Percentiles rank a stretch among this genome's conserved stretches.
Evolutionary conservation across 53 echinoderm and acorn worm species (phyloP).

Genomic region (Paracentrotus lividus): DNA sequence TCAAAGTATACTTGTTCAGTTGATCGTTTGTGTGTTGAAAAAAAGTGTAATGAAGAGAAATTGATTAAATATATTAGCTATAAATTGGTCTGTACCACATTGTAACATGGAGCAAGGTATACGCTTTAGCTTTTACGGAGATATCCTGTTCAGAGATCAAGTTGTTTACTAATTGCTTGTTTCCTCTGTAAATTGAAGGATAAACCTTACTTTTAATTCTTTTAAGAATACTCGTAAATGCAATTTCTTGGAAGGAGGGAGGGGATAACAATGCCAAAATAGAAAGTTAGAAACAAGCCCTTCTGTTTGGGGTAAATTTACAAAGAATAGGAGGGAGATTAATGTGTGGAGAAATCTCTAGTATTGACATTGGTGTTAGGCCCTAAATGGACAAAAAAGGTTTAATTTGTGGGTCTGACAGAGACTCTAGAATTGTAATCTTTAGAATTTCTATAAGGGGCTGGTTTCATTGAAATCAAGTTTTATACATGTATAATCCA

Average conservation of each 20-base stretch:
- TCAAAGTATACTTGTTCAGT: no score
- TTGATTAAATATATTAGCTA: no score
- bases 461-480: neutral
- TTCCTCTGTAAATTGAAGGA: neutral
- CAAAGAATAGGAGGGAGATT: neutral
- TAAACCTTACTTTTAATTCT: neutral
- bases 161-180: neutral
- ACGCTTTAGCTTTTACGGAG: no score
- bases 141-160: neutral
- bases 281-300: neutral
- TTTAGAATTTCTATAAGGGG: neutral
- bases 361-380: slow-evolving; percentile 24
- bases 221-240: neutral
- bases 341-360: neutral
- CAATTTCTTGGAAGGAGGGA: slow-evolving; percentile 11
- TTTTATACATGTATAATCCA: no score
- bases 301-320: neutral
- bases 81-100: no score
- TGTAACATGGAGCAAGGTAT: no score
- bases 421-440: neutral
- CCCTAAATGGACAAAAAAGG: slow-evolving; percentile 3
- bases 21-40: no score
- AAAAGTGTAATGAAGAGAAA: no score
- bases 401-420: neutral
- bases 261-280: neutral